phyloP scores from a whole-genome alignment of 2,797 vertebrate species.

The Microtus agrestis region DNA sequence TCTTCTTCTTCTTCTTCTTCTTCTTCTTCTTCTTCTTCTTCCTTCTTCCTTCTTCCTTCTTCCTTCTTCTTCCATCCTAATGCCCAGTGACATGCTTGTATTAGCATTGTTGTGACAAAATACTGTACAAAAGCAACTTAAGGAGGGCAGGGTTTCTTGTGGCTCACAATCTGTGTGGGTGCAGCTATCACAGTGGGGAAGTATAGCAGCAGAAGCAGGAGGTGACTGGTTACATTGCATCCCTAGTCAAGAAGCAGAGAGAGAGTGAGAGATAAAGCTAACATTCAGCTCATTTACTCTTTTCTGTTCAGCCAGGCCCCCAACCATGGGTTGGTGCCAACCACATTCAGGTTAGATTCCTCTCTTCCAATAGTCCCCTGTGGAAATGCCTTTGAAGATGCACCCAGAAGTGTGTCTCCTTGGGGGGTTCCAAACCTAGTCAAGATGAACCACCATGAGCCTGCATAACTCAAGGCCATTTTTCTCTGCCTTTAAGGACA shows the following conservation, averaged over 20 bases:
- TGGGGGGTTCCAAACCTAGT: neutral
- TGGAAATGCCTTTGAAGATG: neutral
- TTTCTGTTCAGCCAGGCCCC: neutral
- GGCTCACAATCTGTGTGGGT: neutral
- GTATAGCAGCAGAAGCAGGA: too few species aligned
- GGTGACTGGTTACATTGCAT: neutral
- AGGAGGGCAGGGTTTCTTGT: neutral
- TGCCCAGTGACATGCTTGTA: neutral
- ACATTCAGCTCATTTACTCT: neutral
- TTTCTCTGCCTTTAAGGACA: constrained; percentile 2
- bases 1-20: accelerated
- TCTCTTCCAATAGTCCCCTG: neutral
- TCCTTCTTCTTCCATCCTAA: neutral
- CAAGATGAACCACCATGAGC: neutral
- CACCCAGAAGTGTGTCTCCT: neutral
- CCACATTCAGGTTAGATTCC: neutral
- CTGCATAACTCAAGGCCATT: neutral
- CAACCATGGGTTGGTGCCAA: neutral
- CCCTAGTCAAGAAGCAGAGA: neutral
- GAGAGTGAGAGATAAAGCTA: neutral
- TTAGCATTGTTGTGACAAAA: neutral
- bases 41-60: too few species aligned
- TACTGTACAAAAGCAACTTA: neutral
- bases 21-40: accelerated
- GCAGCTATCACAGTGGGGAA: neutral